A percentile compares a stretch with the other conserved stretches of the same genome.
Evolutionary conservation across 1,140 invertebrate species (phyloP).

Genomic region (Stratiolaelaps scimitus): DNA sequence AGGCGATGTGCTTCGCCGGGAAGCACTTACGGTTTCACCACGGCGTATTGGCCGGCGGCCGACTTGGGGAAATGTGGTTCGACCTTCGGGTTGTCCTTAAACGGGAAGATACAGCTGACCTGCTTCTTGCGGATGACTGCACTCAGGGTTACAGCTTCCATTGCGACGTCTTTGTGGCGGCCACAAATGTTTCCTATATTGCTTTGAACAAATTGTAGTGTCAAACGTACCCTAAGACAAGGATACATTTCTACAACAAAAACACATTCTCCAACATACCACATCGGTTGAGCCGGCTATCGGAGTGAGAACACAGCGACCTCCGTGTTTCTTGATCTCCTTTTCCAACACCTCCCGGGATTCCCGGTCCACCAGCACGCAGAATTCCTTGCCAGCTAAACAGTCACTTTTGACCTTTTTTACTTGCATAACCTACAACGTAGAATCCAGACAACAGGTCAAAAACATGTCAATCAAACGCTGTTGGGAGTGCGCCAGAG

Average conservation of each 20-base stretch:
- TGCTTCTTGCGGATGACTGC: no score
- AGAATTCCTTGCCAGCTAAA: conserved; percentile 13
- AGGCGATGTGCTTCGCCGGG: no score
- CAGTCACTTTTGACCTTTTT: conserved; percentile 11
- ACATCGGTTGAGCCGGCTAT: neutral
- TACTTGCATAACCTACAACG: neutral
- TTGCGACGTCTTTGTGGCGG: no score
- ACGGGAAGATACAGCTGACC: no score
- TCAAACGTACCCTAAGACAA: neutral
- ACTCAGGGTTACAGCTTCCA: no score
- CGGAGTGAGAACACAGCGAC: neutral
- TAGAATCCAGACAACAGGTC: neutral
- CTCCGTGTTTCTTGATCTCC: neutral
- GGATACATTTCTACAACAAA: neutral
- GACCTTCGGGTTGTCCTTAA: no score
- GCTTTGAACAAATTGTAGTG: no score
- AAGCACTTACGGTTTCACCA: no score
- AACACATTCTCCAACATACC: neutral
- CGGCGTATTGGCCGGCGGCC: no score
- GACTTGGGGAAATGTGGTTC: no score
- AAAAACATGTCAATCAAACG: neutral
- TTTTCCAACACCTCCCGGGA: neutral
- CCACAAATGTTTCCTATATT: no score
- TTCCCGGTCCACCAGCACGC: neutral
- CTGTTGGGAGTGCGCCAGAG: neutral